Evolutionary conservation across 2,113 vertebrate genomes (phyloP), one percentile per base, ranked within the genome.

Genomic region (Phocoena sinus): DNA sequence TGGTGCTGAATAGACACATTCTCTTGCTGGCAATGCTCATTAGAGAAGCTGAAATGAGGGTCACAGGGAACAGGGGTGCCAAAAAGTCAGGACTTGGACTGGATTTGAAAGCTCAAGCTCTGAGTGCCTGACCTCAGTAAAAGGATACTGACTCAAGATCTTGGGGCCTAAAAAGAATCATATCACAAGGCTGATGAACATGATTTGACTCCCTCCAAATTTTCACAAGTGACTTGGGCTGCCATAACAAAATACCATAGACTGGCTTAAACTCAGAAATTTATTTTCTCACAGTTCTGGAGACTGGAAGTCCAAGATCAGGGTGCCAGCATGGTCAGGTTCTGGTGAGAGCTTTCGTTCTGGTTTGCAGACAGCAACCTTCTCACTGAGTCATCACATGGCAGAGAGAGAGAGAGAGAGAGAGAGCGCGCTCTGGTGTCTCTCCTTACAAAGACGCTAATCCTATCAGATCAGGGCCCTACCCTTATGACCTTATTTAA

Each of bases 1-100:
- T 96, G 96, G 97, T 98, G 63, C 97, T 97, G 93, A 97, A 97
- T 70, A 89, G 71, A 81, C 86, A 31, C 26, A n/a, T 71, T 67
- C 44, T 58, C 81, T 92, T 14, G 11, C 68, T 67, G 79, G 53
- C 44, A 0, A 65, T n/a, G 81, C 94, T 96, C 93, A 53, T 97
- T 95, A 94, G 73, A 93, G 82, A 85, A 84, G 67, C 38, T 76
- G 58, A 77, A 91, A 56, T 0, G 5, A 93, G 63, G 50, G 79
- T 89, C 84, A 23, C 25, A 28, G 79, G 90, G 58, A 80, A 12
- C 50, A 15, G 44, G 36, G 8, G 5, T 79, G 89, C 36, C 74
- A 68, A 67, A 83, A 41, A 0, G 80, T 33, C 60, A 60, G 33
- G 15, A 79, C 7, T 56, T 74, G 38, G 62, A 56, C 47, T 13